Evolutionary conservation across 2,888 invertebrate genomes (phyloP).

Genomic region (Pterostichus madidus): DNA sequence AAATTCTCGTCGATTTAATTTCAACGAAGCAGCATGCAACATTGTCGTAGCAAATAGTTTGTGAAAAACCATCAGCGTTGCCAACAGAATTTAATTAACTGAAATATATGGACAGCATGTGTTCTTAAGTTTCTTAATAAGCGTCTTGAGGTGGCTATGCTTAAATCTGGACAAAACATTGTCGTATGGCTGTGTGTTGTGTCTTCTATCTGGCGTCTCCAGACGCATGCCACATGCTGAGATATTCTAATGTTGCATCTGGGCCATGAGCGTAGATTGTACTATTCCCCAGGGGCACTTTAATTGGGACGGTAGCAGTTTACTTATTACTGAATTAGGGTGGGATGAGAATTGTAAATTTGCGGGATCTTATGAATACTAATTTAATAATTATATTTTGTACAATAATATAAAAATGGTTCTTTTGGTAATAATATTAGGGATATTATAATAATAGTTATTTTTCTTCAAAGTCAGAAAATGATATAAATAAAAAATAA

Average conservation of each 20-base stretch:
- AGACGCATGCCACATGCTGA: constrained; percentile 18
- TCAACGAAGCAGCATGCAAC: constrained; percentile 15
- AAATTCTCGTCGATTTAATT: constrained; percentile 41
- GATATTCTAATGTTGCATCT: constrained; percentile 13
- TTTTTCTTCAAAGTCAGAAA: too few species aligned
- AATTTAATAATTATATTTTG: not conserved
- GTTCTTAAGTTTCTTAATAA: constrained; percentile 60
- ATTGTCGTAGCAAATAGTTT: constrained; percentile 44
- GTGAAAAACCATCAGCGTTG: not conserved
- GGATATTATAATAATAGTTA: too few species aligned
- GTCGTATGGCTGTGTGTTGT: not conserved
- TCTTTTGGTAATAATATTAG: too few species aligned
- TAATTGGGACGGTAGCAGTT: constrained; percentile 1
- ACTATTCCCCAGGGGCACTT: not conserved
- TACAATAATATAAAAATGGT: too few species aligned
- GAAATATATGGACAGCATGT: constrained; percentile 58
- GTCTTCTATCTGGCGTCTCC: not conserved
- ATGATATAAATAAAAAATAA: too few species aligned
- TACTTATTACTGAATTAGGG: not conserved
- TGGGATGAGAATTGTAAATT: not conserved
- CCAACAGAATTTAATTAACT: constrained; percentile 54
- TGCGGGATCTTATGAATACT: not conserved
- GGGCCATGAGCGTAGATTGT: constrained; percentile 37
- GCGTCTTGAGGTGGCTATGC: not conserved
- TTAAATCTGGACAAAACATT: not conserved